Conservation (phyloP, 2,888 invertebrate genomes). For the Nymphalis polychloros region DNA sequence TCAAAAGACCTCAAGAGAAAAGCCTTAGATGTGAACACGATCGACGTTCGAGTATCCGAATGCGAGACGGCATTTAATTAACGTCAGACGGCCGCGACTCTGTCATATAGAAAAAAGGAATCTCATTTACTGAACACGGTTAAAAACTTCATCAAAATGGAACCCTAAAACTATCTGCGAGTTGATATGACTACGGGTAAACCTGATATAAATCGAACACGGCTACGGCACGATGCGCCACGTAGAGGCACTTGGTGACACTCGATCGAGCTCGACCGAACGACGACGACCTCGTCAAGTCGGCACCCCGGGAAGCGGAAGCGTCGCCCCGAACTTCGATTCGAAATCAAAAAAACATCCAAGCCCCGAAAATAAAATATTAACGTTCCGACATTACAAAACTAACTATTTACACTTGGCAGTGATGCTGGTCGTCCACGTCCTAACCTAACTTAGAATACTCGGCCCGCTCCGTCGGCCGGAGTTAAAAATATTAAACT, state of each 20-base stretch:
- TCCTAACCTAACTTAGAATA: slow-evolving; percentile 53
- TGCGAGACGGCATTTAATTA: slow-evolving; percentile 9
- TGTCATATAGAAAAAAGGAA: slow-evolving; percentile 44
- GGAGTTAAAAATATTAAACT: slow-evolving; percentile 45
- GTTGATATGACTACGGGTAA: slow-evolving; percentile 68
- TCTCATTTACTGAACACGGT: slow-evolving; percentile 44
- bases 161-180: slow-evolving; percentile 54
- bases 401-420: slow-evolving; percentile 74
- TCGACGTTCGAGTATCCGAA: slow-evolving; percentile 8
- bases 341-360: slow-evolving; percentile 56
- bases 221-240: slow-evolving; percentile 46
- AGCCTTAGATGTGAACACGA: not conserved
- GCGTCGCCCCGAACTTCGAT: slow-evolving; percentile 45
- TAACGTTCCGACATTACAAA: slow-evolving; percentile 42
- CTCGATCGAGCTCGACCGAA: slow-evolving; percentile 33
- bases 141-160: slow-evolving; percentile 56
- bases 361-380: slow-evolving; percentile 41
- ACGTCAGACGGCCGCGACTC: slow-evolving; percentile 63
- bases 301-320: slow-evolving; percentile 53
- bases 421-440: slow-evolving; percentile 74
- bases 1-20: not conserved
- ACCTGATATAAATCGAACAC: slow-evolving; percentile 66
- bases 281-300: slow-evolving; percentile 28
- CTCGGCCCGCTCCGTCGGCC: slow-evolving; percentile 58
- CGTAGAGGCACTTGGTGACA: slow-evolving; percentile 65